phyloP scores from a whole-genome alignment of 2,797 vertebrate genomes.

The Manis crassicaudata region DNA sequence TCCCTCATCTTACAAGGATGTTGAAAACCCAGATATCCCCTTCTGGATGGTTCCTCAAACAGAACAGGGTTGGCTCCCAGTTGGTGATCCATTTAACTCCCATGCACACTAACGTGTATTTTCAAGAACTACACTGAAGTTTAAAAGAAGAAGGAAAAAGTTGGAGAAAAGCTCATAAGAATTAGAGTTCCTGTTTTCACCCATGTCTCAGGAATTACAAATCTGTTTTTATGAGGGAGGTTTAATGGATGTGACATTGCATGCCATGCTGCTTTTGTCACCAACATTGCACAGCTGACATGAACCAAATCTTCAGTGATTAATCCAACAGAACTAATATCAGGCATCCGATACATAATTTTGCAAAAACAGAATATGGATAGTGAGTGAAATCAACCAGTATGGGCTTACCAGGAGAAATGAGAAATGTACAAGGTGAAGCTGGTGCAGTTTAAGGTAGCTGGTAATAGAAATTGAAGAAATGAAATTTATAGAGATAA shows the following conservation, averaged over 20 bases:
- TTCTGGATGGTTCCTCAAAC: conserved; percentile 60
- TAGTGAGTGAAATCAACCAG: not conserved
- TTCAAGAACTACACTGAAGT: not conserved
- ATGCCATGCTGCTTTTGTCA: not conserved
- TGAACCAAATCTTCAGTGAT: conserved; percentile 1
- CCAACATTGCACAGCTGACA: not conserved
- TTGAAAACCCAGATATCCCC: conserved; percentile 36
- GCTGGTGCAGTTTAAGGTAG: not conserved
- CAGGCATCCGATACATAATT: not conserved
- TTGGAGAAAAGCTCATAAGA: not conserved
- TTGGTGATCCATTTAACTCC: conserved; percentile 60
- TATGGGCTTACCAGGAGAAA: not conserved
- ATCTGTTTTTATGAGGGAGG: not conserved
- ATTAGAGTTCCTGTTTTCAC: not conserved
- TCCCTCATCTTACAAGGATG: conserved; percentile 39
- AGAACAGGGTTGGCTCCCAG: conserved; percentile 52
- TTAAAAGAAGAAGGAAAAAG: not conserved
- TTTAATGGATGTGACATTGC: not conserved
- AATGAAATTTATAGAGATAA: conserved; percentile 10
- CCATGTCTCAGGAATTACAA: conserved; percentile 3
- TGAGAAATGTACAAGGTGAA: not conserved
- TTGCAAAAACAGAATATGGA: not conserved
- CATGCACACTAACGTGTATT: not conserved
- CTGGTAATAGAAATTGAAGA: conserved; percentile 20
- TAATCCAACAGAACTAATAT: conserved; percentile 8